Conservation (phyloP, 2,888 invertebrate genomes). For the Apantesis nais region DNA sequence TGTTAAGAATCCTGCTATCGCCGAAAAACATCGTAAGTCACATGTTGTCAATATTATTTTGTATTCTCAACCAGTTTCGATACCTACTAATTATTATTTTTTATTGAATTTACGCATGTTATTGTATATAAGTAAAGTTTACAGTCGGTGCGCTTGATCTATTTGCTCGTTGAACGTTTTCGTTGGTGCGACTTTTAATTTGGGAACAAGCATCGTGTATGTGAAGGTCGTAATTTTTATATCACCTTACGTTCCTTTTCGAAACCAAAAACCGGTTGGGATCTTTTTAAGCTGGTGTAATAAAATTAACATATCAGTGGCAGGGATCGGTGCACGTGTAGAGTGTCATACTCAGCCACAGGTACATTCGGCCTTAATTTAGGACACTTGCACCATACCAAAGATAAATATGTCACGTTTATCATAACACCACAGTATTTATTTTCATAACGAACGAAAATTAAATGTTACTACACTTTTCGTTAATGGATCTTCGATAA, state of each 20-base stretch:
- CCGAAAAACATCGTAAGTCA: conserved; percentile 71
- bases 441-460: conserved; percentile 1
- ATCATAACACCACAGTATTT: background rate
- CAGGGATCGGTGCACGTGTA: conserved; percentile 70
- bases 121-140: conserved; percentile 48
- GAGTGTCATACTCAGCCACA: conserved; percentile 34
- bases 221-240: conserved; percentile 76
- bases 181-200: conserved; percentile 57
- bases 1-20: conserved; percentile 61
- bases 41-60: conserved; percentile 49
- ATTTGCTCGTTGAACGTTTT: conserved; percentile 51
- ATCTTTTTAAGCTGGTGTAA: conserved; percentile 78
- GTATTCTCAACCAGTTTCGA: conserved; percentile 52
- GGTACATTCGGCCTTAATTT: conserved; percentile 50
- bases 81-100: conserved; percentile 36
- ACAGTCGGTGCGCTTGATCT: conserved; percentile 37
- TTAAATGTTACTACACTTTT: conserved; percentile 10
- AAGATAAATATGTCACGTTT: background rate
- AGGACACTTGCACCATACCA: conserved; percentile 44
- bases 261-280: conserved; percentile 79
- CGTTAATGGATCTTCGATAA: conserved; percentile 24
- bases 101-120: conserved; percentile 58
- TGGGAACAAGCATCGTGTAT: conserved; percentile 55
- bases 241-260: conserved; percentile 78
- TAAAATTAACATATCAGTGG: conserved; percentile 82